Conservation (phyloP, 2,113 vertebrate genomes). For the Cynopterus brachyotis region DNA sequence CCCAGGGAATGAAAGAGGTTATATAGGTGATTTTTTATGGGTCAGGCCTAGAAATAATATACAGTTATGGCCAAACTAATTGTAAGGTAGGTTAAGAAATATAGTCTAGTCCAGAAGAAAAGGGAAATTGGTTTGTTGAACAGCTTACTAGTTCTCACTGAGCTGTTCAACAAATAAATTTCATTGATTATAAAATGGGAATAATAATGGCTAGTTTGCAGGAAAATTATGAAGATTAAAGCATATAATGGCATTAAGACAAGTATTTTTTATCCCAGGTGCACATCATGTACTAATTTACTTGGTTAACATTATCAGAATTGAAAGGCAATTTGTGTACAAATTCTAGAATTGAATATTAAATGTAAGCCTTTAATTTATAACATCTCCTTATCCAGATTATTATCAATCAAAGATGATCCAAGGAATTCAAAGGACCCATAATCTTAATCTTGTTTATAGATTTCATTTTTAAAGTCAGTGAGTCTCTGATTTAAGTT, state of each 20-base stretch:
- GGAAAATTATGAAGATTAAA: neutral
- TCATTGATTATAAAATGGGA: neutral
- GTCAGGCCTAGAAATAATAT: neutral
- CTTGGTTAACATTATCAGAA: neutral
- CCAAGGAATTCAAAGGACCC: neutral
- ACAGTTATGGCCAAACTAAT: neutral
- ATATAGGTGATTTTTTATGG: neutral
- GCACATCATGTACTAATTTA: neutral
- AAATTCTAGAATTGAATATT: neutral
- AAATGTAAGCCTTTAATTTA: neutral
- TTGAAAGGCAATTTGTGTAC: neutral
- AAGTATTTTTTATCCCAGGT: neutral
- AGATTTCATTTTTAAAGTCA: slow-evolving; percentile 35
- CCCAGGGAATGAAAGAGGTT: neutral
- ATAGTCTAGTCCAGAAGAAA: neutral
- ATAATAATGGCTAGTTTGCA: neutral
- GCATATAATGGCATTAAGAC: neutral
- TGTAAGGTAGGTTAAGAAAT: neutral
- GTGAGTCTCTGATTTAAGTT: slow-evolving; percentile 1
- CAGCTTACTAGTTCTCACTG: neutral
- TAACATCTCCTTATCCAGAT: neutral
- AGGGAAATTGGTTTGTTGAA: neutral
- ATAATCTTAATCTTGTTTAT: neutral
- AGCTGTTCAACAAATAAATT: neutral
- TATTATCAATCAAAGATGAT: neutral